Evolutionary conservation across 2,797 vertebrate genomes (phyloP).

Genomic region (Protosalanx chinensis): DNA sequence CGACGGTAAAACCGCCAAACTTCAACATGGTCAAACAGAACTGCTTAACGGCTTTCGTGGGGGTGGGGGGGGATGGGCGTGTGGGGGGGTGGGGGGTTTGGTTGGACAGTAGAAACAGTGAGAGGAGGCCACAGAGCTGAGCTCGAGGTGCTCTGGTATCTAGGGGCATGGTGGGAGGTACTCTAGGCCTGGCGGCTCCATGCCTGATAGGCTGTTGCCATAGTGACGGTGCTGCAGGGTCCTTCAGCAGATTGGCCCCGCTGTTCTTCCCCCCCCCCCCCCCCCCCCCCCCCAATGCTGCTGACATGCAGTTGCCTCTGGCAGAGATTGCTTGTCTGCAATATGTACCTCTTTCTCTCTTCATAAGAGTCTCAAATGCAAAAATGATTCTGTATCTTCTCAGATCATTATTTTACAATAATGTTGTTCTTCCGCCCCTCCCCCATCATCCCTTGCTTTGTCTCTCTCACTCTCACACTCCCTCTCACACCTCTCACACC

Average conservation of each 20-base stretch:
- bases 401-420: background rate
- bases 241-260: constrained; percentile 17
- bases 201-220: constrained; percentile 50
- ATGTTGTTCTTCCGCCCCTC: too few relatives aligned
- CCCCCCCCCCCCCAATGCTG: constrained; percentile 11
- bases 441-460: too few relatives aligned
- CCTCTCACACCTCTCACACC: too few relatives aligned
- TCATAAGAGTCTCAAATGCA: background rate
- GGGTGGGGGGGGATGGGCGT: background rate
- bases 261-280: constrained; percentile 3
- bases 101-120: too few relatives aligned
- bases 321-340: constrained; percentile 1
- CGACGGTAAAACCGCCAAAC: constrained; percentile 73
- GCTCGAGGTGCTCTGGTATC: background rate
- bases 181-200: constrained; percentile 20
- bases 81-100: too few relatives aligned
- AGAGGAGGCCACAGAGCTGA: background rate
- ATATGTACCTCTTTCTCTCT: background rate
- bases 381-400: background rate
- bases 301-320: constrained; percentile 16
- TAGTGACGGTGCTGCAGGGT: constrained; percentile 52
- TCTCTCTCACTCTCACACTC: too few relatives aligned
- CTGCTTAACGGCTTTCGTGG: background rate
- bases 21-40: background rate
- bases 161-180: constrained; percentile 3